phyloP scores from a whole-genome alignment of 2,888 invertebrate species.

The Eubasilissa splendida region DNA sequence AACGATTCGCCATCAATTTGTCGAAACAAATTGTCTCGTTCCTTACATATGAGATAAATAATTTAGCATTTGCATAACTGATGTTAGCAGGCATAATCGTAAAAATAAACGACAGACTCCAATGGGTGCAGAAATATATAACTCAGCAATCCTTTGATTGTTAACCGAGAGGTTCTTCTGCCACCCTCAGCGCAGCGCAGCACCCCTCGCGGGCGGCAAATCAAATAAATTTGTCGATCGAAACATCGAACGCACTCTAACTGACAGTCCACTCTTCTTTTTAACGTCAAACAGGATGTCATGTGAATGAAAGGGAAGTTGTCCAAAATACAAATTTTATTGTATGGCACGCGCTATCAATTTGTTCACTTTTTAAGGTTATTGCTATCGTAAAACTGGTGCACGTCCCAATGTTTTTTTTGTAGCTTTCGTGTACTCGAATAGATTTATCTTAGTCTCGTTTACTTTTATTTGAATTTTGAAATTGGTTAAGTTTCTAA shows the following conservation, averaged over 20 bases:
- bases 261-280: constrained; percentile 48
- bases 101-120: constrained; percentile 40
- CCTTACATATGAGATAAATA: constrained; percentile 10
- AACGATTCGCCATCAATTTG: neutral
- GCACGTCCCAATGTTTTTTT: constrained; percentile 20
- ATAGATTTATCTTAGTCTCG: too few species aligned
- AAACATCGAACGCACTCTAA: constrained; percentile 43
- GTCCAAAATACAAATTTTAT: constrained; percentile 53
- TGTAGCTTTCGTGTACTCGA: too few species aligned
- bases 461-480: too few species aligned
- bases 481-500: too few species aligned
- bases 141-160: constrained; percentile 45
- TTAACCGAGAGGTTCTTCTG: constrained; percentile 30
- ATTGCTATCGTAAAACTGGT: constrained; percentile 54
- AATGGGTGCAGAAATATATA: constrained; percentile 24
- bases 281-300: constrained; percentile 49
- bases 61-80: constrained; percentile 37
- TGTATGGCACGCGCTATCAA: constrained; percentile 57
- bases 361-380: constrained; percentile 57
- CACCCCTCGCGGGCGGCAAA: constrained; percentile 21
- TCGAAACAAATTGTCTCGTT: neutral
- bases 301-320: constrained; percentile 32
- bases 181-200: neutral
- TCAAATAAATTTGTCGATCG: constrained; percentile 53
- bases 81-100: constrained; percentile 39